Evolutionary conservation across 92 coral and sea anemone genomes (phyloP), one percentile per base, ranked within the genome.

Genomic region (Porites divaricata): DNA sequence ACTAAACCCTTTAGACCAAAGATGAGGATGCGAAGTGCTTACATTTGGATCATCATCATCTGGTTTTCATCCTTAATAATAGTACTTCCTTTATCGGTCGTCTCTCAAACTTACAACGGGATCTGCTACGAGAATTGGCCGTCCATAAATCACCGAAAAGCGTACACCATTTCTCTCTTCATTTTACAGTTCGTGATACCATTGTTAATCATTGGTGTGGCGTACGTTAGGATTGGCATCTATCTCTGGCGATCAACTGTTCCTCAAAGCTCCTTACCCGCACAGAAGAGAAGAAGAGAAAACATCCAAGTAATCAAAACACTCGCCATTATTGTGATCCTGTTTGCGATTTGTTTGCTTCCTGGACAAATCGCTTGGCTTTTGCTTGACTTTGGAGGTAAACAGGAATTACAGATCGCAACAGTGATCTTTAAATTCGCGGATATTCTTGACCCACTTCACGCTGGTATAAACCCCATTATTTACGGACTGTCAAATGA

Each of bases 321-420:
- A 56, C 63, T 93, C 45, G 92, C 94, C 0, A 78, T 88, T 2
- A 92, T 93, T 68, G 94, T 90, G 50, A 74, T 89, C 9, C 24
- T 83, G 7, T 93, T 93, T 56, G 86, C 94, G 13, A 72, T 87
- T 59, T 82, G 88, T 52, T 76, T 92, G 76, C 66, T 93, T 16
- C 97, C 97, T 20, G 91, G 90, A 8, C 86, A 92, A 35, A 87
- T 93, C 35, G 94, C 92, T 19, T 93, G 97, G 97, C 79, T 93
- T 91, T 74, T 92, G 59, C 61, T 64, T 8, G 94, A 91, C 64
- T 93, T 93, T 72, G 97, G 97, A 1, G 70, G 81, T 7, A 81
- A 77, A 17, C 48, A 86, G 51, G 56, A 53, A 4, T 54, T 67
- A 70, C 85, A 70, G 14, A 68, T 78, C 17, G 59, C 87, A 19